Percentiles rank a stretch among this genome's conserved stretches.
Conservation (phyloP, 2,888 invertebrate species). For the Tenthredo mesomela region DNA sequence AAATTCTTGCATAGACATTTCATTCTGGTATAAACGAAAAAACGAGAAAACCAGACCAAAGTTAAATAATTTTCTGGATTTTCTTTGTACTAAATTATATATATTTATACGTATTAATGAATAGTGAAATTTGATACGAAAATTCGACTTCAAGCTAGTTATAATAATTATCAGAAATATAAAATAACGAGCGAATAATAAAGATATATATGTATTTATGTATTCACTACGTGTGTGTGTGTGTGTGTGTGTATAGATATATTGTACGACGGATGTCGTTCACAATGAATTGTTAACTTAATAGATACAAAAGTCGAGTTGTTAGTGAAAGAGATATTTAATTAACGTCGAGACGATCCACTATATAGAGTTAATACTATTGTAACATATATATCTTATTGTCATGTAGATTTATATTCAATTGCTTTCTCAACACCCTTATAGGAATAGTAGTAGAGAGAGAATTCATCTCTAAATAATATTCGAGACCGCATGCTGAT, state of each 20-base stretch:
- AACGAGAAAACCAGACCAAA: constrained; percentile 25
- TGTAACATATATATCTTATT: not conserved
- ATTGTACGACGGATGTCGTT: not conserved
- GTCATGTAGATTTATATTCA: not conserved
- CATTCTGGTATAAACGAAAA: not conserved
- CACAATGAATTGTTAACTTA: constrained; percentile 5
- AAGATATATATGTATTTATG: not conserved
- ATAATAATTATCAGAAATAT: not conserved
- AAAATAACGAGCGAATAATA: not conserved
- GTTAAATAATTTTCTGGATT: constrained; percentile 23
- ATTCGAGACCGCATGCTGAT: too few species aligned
- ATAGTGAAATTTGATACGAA: not conserved
- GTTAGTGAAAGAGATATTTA: constrained; percentile 31
- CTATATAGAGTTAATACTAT: too few species aligned
- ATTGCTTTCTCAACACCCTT: not conserved
- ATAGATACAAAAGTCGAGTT: constrained; percentile 38
- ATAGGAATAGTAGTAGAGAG: not conserved
- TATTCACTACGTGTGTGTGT: not conserved
- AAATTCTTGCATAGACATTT: not conserved
- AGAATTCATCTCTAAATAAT: constrained; percentile 3
- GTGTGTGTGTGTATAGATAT: not conserved
- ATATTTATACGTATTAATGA: too few species aligned
- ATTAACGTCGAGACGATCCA: constrained; percentile 32
- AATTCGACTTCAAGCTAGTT: not conserved
- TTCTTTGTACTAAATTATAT: not conserved